These are phyloP conservation scores for Magallana angulata DNA, from an alignment of 1,140 invertebrate species.

Conservation along the genomic window DNA sequence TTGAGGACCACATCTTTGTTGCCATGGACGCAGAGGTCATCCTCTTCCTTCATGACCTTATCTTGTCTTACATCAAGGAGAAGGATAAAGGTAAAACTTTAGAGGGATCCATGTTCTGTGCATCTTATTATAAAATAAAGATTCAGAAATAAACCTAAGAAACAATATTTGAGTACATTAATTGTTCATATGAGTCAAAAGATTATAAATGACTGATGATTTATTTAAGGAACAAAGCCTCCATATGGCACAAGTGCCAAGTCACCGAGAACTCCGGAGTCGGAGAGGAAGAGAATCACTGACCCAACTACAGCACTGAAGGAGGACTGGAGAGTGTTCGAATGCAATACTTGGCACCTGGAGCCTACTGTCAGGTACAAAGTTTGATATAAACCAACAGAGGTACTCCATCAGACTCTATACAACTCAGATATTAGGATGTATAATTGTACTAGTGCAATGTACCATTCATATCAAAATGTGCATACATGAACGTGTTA, in stretches of 20 bases:
- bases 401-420: too few species aligned
- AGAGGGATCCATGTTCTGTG: not conserved
- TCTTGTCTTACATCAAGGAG: slow-evolving; percentile 92
- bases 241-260: slow-evolving; percentile 46
- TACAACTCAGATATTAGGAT: too few species aligned
- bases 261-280: slow-evolving; percentile 73
- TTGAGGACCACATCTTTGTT: slow-evolving; percentile 98
- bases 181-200: too few species aligned
- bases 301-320: slow-evolving; percentile 81
- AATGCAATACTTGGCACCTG: slow-evolving; percentile 97
- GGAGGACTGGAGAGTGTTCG: slow-evolving; percentile 94
- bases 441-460: too few species aligned
- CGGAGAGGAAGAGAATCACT: slow-evolving; percentile 75
- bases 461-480: too few species aligned
- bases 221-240: not conserved
- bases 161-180: too few species aligned
- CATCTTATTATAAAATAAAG: too few species aligned
- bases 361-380: slow-evolving; percentile 95
- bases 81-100: slow-evolving; percentile 74
- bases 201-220: too few species aligned
- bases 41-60: slow-evolving; percentile 97
- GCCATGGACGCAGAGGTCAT: slow-evolving; percentile 98
- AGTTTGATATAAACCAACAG: too few species aligned
- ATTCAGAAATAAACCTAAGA: too few species aligned
- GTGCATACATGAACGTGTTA: too few species aligned